Conservation (phyloP, 2,797 vertebrate species). For the Rhadinocentrus ornatus region DNA sequence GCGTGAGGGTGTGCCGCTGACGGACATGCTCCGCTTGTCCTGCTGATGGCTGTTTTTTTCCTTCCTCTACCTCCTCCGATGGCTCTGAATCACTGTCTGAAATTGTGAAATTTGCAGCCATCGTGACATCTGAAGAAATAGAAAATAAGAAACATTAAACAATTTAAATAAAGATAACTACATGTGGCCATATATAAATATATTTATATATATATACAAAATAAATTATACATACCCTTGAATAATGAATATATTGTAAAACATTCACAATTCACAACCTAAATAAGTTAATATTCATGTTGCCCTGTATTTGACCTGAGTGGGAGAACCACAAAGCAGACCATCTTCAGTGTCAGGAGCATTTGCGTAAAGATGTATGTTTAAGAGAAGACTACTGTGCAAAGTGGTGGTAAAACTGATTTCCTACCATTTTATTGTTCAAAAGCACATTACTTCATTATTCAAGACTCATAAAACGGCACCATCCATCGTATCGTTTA, state of each 20-base stretch:
- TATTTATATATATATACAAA: too few relatives aligned
- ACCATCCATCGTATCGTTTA: constrained; percentile 26
- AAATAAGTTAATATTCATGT: neutral
- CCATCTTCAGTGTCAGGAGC: neutral
- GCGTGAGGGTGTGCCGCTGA: constrained; percentile 24
- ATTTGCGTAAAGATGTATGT: neutral
- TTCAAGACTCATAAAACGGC: constrained; percentile 39
- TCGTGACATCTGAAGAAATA: constrained; percentile 71
- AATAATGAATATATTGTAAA: neutral
- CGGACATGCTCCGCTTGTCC: neutral
- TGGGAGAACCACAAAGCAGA: neutral
- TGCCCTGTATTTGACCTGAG: constrained; percentile 9
- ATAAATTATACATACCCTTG: neutral
- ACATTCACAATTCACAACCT: neutral
- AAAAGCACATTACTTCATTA: constrained; percentile 6
- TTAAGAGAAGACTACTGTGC: neutral
- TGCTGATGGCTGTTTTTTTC: constrained; percentile 18
- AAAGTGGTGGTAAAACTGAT: neutral
- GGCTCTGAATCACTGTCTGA: constrained; percentile 83
- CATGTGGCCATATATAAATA: too few relatives aligned
- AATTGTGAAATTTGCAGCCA: constrained; percentile 78
- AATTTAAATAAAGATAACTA: too few relatives aligned
- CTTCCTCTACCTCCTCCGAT: constrained; percentile 73
- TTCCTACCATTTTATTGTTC: neutral
- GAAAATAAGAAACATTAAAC: neutral